Evolutionary conservation across 1,140 invertebrate species (phyloP), one percentile per base, ranked within the genome.

Genomic region (Parapsyche elsis): DNA sequence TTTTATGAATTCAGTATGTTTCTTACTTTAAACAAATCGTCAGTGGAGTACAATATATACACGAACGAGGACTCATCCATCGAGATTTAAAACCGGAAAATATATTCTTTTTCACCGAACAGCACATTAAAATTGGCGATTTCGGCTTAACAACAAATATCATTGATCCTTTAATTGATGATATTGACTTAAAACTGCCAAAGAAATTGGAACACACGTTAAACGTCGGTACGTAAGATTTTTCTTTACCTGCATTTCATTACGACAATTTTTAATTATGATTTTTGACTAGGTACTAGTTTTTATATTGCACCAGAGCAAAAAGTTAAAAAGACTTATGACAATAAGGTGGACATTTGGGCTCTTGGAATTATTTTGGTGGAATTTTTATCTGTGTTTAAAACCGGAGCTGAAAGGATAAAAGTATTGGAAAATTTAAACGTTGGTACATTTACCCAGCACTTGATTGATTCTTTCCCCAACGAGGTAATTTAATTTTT

Each of bases 271-370:
- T 61, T 61, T 61, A 61, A 21, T 61, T 10, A 10, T 9, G n/a
- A 9, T 9, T 23, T 19, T 16, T 23, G 7, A 38, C 7, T 14
- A 67, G 64, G 64, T 0, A 67, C 64, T 26, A 24, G 23, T 67
- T n/a, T 67, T 9, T 67, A 67, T 26, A 67, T 67, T 10, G 64
- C 64, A 9, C 64, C 64, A 67, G 64, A 67, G 12, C 64, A 67
- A 30, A 67, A 67, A 67, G 14, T 24, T 67, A 23, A 23, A 10
- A 67, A 1, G 14, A 67, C 5, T 5, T 67, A 67, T 67, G 24
- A 67, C 14, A 23, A 67, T 67, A 67, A 67, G 26, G 64, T 67
- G 24, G 64, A 67, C 12, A 67, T 67, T 26, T 67, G 64, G 64
- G 19, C 64, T 12, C 24, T 67, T 10, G 64, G 19, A 12, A 67